These are phyloP conservation scores for Nebria salina DNA, from an alignment of 2,888 invertebrate species.

Conservation along the genomic window DNA sequence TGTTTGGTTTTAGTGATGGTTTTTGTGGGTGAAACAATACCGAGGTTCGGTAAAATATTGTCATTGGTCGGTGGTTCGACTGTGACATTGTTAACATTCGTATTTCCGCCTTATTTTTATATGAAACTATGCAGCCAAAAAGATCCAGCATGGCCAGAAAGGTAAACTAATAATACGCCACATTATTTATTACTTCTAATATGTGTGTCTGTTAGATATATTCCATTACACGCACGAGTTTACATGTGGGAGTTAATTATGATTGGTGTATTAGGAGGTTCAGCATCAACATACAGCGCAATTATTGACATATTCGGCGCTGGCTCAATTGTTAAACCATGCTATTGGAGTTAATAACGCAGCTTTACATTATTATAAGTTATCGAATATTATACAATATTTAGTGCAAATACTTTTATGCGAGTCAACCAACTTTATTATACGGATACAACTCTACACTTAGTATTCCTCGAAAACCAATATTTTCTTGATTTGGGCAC, in stretches of 20 bases:
- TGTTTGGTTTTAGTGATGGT: conserved; percentile 69
- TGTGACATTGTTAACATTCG: conserved; percentile 73
- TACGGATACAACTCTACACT: not conserved
- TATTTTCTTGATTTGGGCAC: not conserved
- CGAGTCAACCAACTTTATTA: not conserved
- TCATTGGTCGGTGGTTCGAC: conserved; percentile 77
- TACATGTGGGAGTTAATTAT: conserved; percentile 71
- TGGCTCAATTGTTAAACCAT: conserved; percentile 58
- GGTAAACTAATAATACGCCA: conserved; percentile 55
- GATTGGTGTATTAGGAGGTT: conserved; percentile 69
- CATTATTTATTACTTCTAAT: conserved; percentile 31
- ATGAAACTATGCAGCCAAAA: conserved; percentile 67
- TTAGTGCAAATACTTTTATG: not conserved
- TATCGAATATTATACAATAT: not conserved
- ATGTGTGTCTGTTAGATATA: conserved; percentile 62
- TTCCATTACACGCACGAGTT: conserved; percentile 68
- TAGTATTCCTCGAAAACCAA: not conserved
- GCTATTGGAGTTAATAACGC: conserved; percentile 54
- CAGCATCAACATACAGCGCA: conserved; percentile 71
- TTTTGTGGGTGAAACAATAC: conserved; percentile 74
- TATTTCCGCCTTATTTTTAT: conserved; percentile 75
- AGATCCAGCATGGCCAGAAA: conserved; percentile 61
- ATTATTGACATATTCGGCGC: conserved; percentile 65
- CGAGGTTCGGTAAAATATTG: conserved; percentile 75
- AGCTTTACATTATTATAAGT: not conserved